Conservation (phyloP, 1,140 invertebrate genomes). For the Hestina assimilis region DNA sequence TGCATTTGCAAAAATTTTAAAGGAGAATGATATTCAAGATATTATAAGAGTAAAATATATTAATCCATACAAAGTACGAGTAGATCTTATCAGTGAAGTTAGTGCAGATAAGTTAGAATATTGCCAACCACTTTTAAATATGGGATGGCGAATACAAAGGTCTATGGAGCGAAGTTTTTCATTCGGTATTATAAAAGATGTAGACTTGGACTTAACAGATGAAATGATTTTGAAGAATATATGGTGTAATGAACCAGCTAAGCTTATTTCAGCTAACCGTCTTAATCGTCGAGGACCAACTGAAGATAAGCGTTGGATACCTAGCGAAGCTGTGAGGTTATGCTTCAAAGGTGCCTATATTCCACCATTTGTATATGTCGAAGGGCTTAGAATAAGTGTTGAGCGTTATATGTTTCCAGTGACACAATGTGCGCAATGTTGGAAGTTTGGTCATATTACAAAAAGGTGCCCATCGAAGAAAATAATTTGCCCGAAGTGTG, state of each 20-base stretch:
- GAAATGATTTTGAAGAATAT: conserved; percentile 12
- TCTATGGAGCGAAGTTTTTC: conserved; percentile 13
- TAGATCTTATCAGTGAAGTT: neutral
- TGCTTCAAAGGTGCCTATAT: conserved; percentile 19
- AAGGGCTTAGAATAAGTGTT: conserved; percentile 18
- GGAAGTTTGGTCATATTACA: conserved; percentile 11
- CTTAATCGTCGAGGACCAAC: neutral
- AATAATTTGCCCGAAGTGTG: conserved; percentile 13
- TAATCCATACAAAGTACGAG: conserved; percentile 18
- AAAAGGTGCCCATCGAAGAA: conserved; percentile 11
- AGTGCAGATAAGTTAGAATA: neutral
- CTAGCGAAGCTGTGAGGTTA: conserved; percentile 19
- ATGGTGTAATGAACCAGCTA: neutral
- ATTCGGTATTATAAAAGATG: conserved; percentile 19
- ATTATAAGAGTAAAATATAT: conserved; percentile 22
- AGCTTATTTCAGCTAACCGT: conserved; percentile 8
- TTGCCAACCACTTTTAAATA: conserved; percentile 13
- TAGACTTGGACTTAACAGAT: conserved; percentile 15
- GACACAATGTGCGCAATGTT: conserved; percentile 18
- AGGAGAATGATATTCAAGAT: conserved; percentile 13
- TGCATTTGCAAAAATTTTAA: conserved; percentile 23
- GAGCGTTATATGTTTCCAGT: conserved; percentile 22
- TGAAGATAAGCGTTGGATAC: conserved; percentile 8
- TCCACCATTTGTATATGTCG: conserved; percentile 12
- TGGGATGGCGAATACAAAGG: conserved; percentile 21